Base-by-base conservation (phyloP, 1,140 invertebrate species). In the Drosophila pandora region DNA sequence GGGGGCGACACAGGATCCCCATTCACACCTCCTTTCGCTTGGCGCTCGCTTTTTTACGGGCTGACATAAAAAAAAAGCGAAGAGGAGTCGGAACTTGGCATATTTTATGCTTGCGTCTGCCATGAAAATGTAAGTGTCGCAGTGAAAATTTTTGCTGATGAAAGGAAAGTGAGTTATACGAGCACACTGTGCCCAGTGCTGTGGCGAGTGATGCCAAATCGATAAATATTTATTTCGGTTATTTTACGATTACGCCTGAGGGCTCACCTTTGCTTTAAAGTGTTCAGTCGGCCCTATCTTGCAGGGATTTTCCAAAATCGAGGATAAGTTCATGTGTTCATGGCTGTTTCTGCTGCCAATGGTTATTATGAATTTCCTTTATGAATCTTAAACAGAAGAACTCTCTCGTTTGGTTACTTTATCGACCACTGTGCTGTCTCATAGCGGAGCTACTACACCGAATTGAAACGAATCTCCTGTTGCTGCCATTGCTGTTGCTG, bases 101-200 rank as follows among this genome's bases (percentile, higher is more conserved):
- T 76, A 87, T 81, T 80, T 85, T 77, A 85, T 85, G 81, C 82
- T 70, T 68, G 47, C 47, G 71, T 62, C 59, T 71, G 73, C 59
- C 78, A 85, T 85, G 82, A 85, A 85, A 85, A 82, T 87, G 69
- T 87, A 85, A 87, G 81, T 82, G 81, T 87, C 79, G 81, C 78
- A 70, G 50, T 78, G 84, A 87, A 85, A 80, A 82, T 77, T 87
- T 85, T 56, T 87, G 78, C 81, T 82, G 82, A 85, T 87, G 82
- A 87, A 87, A 85, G 72, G 54, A 70, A 82, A 87, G 84, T 87
- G 78, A 87, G 82, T 75, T 78, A 87, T 87, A 74, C 21, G 52
- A 23, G 32, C 25, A 69, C 64, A 69, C 52, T 69, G 67, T 50
- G 63, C 50, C n/a, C 12, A 5, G 17, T 7, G 25, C 12, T 23